phyloP scores from a whole-genome alignment of 2,888 invertebrate genomes.

The Agriotes lineatus region DNA sequence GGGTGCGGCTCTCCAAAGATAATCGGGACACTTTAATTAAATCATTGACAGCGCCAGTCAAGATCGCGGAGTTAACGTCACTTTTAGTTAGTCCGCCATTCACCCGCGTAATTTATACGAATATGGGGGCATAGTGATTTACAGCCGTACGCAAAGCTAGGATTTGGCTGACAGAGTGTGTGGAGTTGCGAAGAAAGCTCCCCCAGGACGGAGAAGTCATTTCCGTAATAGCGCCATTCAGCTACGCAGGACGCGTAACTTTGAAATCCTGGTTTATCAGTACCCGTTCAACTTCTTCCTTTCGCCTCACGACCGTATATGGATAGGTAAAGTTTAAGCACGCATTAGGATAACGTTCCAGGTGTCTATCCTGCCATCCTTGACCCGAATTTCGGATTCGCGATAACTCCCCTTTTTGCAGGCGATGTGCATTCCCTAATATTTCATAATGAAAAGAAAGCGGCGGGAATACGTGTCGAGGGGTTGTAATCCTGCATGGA shows the following conservation, averaged over 20 bases:
- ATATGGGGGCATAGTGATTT: constrained; percentile 34
- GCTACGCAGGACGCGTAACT: constrained; percentile 41
- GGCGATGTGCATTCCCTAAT: background rate
- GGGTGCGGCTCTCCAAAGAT: constrained; percentile 20
- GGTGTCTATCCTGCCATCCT: constrained; percentile 25
- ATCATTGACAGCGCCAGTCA: constrained; percentile 27
- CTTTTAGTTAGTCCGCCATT: constrained; percentile 24
- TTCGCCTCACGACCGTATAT: constrained; percentile 25
- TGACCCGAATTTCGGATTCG: constrained; percentile 8
- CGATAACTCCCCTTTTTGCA: constrained; percentile 1
- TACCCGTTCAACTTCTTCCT: constrained; percentile 33
- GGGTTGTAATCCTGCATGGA: constrained; percentile 17
- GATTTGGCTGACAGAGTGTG: constrained; percentile 30
- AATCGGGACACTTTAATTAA: constrained; percentile 35
- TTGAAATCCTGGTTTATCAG: constrained; percentile 37
- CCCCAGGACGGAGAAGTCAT: constrained; percentile 42
- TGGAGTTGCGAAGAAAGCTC: constrained; percentile 37
- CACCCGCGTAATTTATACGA: constrained; percentile 33
- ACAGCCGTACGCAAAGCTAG: constrained; percentile 29
- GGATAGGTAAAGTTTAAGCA: constrained; percentile 31
- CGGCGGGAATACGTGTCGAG: constrained; percentile 12
- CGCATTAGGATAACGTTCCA: constrained; percentile 33
- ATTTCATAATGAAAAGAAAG: constrained; percentile 11
- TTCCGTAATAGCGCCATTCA: constrained; percentile 42
- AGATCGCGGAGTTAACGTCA: constrained; percentile 31